Percentiles rank a stretch among this genome's conserved stretches.
Evolutionary conservation across 2,113 vertebrate genomes (phyloP).

Genomic region (Peromyscus maniculatus): DNA sequence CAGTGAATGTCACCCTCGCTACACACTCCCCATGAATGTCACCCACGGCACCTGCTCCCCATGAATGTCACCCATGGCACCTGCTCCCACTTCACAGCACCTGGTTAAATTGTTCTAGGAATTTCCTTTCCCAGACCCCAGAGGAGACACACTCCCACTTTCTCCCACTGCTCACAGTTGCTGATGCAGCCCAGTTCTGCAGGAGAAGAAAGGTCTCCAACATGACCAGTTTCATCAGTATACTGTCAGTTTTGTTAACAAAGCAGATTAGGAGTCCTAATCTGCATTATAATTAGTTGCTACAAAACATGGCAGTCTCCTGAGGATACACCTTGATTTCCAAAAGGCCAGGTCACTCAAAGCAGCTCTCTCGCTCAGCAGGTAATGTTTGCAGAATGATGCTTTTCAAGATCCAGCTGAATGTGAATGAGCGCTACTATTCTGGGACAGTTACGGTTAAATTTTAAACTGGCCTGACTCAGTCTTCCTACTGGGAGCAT

Average conservation of each 20-base stretch:
- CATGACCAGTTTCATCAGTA: slow-evolving; percentile 28
- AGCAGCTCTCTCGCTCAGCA: neutral
- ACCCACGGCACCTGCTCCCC: too few relatives aligned
- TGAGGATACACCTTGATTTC: slow-evolving; percentile 22
- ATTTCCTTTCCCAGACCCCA: slow-evolving; percentile 4
- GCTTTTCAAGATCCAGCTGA: slow-evolving; percentile 48
- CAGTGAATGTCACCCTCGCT: neutral
- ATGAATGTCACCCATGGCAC: neutral
- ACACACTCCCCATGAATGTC: neutral
- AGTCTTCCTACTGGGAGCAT: neutral
- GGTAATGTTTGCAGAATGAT: neutral
- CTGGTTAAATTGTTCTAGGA: slow-evolving; percentile 44
- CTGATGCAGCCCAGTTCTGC: slow-evolving; percentile 45
- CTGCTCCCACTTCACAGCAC: neutral
- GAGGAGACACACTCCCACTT: neutral
- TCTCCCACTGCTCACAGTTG: neutral
- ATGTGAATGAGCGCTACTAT: neutral
- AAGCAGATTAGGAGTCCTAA: slow-evolving; percentile 15
- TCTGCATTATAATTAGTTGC: slow-evolving; percentile 50
- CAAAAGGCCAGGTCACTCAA: slow-evolving; percentile 32
- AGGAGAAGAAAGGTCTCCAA: slow-evolving; percentile 16
- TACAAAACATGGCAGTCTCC: slow-evolving; percentile 38
- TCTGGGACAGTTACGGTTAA: neutral
- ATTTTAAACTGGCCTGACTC: neutral
- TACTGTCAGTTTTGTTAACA: slow-evolving; percentile 3